These are phyloP conservation scores for Cladopsammia gracilis DNA, from an alignment of 64 coral and sea anemone genomes.

Conservation along the genomic window DNA sequence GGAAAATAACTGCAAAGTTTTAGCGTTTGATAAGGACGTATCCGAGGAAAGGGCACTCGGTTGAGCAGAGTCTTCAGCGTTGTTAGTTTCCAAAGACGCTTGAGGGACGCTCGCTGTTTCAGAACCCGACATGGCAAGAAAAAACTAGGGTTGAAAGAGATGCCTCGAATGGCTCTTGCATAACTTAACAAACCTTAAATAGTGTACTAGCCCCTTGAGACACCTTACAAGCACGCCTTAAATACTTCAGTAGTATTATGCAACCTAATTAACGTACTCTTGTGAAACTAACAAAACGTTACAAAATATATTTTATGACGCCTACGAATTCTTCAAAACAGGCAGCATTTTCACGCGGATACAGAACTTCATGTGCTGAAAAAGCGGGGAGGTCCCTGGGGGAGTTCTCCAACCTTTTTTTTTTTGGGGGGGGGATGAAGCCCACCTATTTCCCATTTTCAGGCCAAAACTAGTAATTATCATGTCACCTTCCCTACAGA, in stretches of 20 bases:
- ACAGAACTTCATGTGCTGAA: too few species aligned
- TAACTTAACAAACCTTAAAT: constrained; percentile 45
- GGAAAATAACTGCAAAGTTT: constrained; percentile 60
- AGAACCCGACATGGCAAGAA: not conserved
- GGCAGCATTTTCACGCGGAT: too few species aligned
- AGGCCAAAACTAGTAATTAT: too few species aligned
- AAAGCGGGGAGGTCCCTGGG: too few species aligned
- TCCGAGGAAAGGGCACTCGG: constrained; percentile 31
- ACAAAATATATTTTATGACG: constrained; percentile 18
- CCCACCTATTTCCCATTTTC: too few species aligned
- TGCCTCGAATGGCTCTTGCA: constrained; percentile 51
- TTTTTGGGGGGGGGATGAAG: too few species aligned
- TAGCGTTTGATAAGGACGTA: constrained; percentile 36
- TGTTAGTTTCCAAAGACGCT: constrained; percentile 43
- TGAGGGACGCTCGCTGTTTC: constrained; percentile 33
- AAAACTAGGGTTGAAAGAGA: constrained; percentile 52
- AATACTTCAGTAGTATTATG: constrained; percentile 13
- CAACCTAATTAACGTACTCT: constrained; percentile 11
- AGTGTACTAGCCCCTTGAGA: constrained; percentile 40
- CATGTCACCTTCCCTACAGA: too few species aligned
- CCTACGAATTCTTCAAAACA: too few species aligned
- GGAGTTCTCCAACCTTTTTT: too few species aligned
- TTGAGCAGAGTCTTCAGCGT: not conserved
- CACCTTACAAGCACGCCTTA: constrained; percentile 38
- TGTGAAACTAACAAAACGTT: constrained; percentile 48